Percentiles rank a stretch among this genome's conserved stretches.
phyloP scores from a whole-genome alignment of 2,888 invertebrate species.

The Cephus rjabovi region DNA sequence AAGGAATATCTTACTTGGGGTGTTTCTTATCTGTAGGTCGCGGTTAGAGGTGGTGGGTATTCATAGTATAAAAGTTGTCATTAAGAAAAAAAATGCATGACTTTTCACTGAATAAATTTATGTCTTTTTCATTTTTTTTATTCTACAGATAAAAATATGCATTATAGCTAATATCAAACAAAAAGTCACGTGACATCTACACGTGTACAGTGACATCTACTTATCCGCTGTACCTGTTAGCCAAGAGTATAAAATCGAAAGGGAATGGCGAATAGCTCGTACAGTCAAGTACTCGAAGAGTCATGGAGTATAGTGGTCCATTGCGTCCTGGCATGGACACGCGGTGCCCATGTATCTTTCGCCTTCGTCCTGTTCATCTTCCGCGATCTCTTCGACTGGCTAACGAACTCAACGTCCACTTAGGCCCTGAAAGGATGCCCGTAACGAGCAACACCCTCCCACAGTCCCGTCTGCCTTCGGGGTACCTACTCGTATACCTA shows the following conservation, averaged over 20 bases:
- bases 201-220: neutral
- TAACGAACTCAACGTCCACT: constrained; percentile 62
- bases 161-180: neutral
- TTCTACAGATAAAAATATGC: neutral
- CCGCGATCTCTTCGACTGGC: constrained; percentile 51
- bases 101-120: neutral
- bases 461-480: constrained; percentile 37
- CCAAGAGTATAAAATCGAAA: neutral
- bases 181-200: neutral
- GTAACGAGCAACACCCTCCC: constrained; percentile 52
- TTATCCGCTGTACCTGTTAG: neutral
- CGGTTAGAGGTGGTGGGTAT: neutral
- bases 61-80: neutral
- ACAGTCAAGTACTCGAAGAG: neutral
- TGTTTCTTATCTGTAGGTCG: neutral
- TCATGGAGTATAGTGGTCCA: neutral
- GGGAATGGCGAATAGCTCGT: neutral
- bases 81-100: neutral
- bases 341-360: constrained; percentile 54
- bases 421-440: constrained; percentile 54
- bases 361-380: constrained; percentile 54
- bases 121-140: neutral
- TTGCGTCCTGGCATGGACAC: constrained; percentile 44
- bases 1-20: neutral
- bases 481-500: constrained; percentile 18